Evolutionary conservation across 2,113 vertebrate species (phyloP).

Genomic region (Damaliscus lunatus): DNA sequence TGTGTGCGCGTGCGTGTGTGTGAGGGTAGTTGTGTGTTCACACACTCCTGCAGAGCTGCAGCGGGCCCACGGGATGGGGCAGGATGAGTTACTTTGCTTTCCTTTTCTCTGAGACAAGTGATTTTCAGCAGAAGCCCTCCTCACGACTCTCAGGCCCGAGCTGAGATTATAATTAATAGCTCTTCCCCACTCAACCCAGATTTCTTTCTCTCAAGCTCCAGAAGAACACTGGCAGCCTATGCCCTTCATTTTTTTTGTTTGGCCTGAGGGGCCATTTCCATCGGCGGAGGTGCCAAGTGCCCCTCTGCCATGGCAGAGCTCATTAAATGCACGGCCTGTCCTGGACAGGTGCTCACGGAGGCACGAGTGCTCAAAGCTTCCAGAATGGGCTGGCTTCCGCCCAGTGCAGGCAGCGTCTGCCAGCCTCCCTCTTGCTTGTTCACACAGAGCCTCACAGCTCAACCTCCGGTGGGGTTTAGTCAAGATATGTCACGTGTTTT

Average conservation of each 20-base stretch:
- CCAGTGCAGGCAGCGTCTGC: accelerated
- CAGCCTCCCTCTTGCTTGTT: not conserved
- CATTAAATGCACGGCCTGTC: not conserved
- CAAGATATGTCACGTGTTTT: not conserved
- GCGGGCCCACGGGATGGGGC: not conserved
- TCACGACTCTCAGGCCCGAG: not conserved
- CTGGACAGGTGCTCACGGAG: not conserved
- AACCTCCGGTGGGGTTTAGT: not conserved
- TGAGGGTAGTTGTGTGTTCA: no score
- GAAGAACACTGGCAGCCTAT: not conserved
- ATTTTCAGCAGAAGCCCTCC: slow-evolving; percentile 43
- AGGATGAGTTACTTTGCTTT: not conserved
- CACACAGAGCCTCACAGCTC: accelerated
- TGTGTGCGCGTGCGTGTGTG: not conserved
- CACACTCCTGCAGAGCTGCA: not conserved
- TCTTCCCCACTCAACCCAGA: not conserved
- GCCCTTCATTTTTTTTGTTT: slow-evolving; percentile 19
- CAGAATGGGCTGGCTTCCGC: not conserved
- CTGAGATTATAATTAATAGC: slow-evolving; percentile 57
- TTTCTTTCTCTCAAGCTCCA: not conserved
- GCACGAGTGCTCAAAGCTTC: not conserved
- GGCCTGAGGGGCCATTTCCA: not conserved
- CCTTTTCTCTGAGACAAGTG: slow-evolving; percentile 21
- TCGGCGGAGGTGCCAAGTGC: not conserved
- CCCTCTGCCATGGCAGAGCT: not conserved